phyloP scores from a whole-genome alignment of 2,113 vertebrate genomes.

The Macquaria ambigua region DNA sequence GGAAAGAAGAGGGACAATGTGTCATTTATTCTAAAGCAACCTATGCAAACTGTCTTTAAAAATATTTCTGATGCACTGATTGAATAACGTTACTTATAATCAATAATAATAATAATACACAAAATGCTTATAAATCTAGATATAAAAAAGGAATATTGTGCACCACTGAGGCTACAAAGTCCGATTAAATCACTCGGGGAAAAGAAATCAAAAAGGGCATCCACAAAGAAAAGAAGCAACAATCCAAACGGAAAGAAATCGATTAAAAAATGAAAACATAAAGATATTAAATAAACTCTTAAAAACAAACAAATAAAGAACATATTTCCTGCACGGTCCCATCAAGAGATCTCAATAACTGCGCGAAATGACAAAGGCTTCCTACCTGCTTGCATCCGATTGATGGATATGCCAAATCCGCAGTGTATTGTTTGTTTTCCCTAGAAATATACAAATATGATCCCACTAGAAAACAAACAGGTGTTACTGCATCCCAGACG shows the following conservation, averaged over 20 bases:
- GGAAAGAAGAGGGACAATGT: not conserved
- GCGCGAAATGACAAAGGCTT: constrained; percentile 25
- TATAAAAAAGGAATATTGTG: not conserved
- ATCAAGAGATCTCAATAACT: not conserved
- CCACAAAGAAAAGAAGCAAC: not conserved
- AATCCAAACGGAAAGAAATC: not conserved
- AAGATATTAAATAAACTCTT: not conserved
- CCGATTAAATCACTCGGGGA: not conserved
- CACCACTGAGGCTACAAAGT: not conserved
- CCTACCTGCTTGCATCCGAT: constrained; percentile 86
- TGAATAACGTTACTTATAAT: not conserved
- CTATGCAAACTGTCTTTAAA: not conserved
- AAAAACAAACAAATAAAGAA: not conserved
- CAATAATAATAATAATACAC: not conserved
- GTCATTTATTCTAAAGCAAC: not conserved
- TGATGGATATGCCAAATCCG: constrained; percentile 77
- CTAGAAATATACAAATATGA: constrained; percentile 65
- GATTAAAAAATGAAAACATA: not conserved
- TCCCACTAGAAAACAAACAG: constrained; percentile 58
- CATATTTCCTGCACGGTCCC: not conserved
- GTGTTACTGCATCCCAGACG: constrained; percentile 76
- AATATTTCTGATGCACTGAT: not conserved
- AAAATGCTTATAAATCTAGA: not conserved
- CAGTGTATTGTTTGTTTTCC: constrained; percentile 64
- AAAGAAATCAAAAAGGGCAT: not conserved